Conservation (phyloP, 2,797 vertebrate species). For the Sebastes kiyomatsui region DNA sequence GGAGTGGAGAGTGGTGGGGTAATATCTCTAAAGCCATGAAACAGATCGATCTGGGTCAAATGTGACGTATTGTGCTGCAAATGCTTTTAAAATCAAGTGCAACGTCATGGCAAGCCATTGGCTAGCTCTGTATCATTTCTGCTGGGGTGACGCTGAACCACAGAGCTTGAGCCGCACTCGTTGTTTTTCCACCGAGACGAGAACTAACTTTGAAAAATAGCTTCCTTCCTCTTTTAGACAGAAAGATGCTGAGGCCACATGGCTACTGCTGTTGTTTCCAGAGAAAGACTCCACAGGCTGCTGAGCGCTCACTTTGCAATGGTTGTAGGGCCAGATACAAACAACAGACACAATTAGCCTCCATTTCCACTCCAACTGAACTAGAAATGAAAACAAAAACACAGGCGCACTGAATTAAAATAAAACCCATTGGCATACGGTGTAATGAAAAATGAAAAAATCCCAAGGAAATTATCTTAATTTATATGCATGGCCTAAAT, state of each 20-base stretch:
- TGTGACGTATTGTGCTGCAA: slow-evolving; percentile 38
- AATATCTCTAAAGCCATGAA: slow-evolving; percentile 61
- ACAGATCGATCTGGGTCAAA: slow-evolving; percentile 64
- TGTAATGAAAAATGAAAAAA: slow-evolving; percentile 63
- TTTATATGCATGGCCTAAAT: slow-evolving; percentile 76
- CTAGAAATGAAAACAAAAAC: slow-evolving; percentile 61
- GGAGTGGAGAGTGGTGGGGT: slow-evolving; percentile 19
- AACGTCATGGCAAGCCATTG: slow-evolving; percentile 7
- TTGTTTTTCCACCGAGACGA: slow-evolving; percentile 6
- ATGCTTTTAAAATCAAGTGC: slow-evolving; percentile 53
- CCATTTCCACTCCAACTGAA: slow-evolving; percentile 31
- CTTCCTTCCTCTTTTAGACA: slow-evolving; percentile 21
- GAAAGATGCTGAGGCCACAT: slow-evolving; percentile 39
- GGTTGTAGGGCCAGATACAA: slow-evolving; percentile 35
- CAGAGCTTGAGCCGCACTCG: background rate
- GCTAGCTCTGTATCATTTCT: slow-evolving; percentile 7
- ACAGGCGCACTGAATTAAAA: slow-evolving; percentile 48
- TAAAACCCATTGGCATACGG: slow-evolving; percentile 51
- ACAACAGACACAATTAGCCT: slow-evolving; percentile 26
- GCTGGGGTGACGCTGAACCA: slow-evolving; percentile 8
- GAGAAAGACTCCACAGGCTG: slow-evolving; percentile 7
- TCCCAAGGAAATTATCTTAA: slow-evolving; percentile 65
- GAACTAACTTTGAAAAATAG: slow-evolving; percentile 41
- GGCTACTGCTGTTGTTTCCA: slow-evolving; percentile 7
- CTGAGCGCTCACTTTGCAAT: slow-evolving; percentile 30